These are phyloP conservation scores for Psittacula cyanocephala DNA, from an alignment of 2,113 vertebrate genomes.

Conservation along the genomic window DNA sequence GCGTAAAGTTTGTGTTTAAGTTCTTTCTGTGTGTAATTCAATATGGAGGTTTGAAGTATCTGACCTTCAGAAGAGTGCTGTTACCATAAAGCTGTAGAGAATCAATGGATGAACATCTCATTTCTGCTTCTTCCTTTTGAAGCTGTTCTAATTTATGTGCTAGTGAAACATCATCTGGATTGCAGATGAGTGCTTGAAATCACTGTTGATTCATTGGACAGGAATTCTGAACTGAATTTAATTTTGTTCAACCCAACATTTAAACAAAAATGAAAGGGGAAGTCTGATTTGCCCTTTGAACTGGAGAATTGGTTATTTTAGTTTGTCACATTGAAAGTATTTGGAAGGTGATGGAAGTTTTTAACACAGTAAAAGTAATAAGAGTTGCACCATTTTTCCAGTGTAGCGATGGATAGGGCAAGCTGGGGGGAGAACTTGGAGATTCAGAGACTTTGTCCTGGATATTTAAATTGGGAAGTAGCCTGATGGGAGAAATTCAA, in stretches of 20 bases:
- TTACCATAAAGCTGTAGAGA: not conserved
- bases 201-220: not conserved
- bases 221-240: not conserved
- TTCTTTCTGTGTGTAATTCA: not conserved
- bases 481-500: not conserved
- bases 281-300: not conserved
- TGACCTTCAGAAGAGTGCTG: not conserved
- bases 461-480: not conserved
- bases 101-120: not conserved
- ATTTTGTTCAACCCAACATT: not conserved
- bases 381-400: not conserved
- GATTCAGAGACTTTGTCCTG: not conserved
- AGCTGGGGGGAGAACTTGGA: not conserved
- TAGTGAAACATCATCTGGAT: not conserved
- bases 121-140: not conserved
- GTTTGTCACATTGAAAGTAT: not conserved
- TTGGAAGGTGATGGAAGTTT: not conserved
- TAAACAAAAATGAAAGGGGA: not conserved
- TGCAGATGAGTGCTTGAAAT: not conserved
- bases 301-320: not conserved
- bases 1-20: not conserved
- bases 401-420: not conserved
- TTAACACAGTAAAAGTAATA: not conserved
- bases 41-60: not conserved
- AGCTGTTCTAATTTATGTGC: not conserved